phyloP scores from a whole-genome alignment of 2,113 vertebrate genomes.

The Eudyptes chrysolophus region DNA sequence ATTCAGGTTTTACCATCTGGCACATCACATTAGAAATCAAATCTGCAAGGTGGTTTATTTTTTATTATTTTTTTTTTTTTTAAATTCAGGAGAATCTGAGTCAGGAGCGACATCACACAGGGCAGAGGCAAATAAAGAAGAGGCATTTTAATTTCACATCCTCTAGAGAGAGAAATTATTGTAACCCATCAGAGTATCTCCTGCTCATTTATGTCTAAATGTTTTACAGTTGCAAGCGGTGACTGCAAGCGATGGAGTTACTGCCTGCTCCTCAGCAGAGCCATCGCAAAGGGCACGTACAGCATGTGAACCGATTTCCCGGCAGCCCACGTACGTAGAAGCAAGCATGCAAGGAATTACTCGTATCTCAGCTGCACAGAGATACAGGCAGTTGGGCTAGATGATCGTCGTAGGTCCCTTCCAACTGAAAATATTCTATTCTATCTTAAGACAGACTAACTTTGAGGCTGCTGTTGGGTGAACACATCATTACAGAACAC shows the following conservation, averaged over 20 bases:
- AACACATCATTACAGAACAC: not conserved
- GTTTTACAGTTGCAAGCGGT: not conserved
- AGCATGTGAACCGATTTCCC: rapidly evolving
- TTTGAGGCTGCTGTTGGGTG: not conserved
- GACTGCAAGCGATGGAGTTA: not conserved
- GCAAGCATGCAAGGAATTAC: rapidly evolving
- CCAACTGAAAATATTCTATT: too few species aligned
- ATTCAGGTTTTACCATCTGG: slow-evolving; percentile 64
- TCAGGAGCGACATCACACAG: slow-evolving; percentile 29
- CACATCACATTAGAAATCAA: slow-evolving; percentile 24
- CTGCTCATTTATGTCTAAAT: not conserved
- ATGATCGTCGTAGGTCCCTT: not conserved
- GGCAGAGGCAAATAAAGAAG: not conserved
- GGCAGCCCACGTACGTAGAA: rapidly evolving
- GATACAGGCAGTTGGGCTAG: rapidly evolving
- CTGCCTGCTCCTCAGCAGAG: not conserved
- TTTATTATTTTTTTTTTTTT: not conserved
- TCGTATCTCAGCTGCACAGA: rapidly evolving
- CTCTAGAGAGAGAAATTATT: not conserved
- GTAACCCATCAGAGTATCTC: not conserved
- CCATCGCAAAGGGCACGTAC: not conserved
- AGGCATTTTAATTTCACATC: not conserved
- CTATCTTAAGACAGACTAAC: not conserved
- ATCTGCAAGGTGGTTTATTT: not conserved
- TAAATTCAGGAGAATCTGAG: slow-evolving; percentile 10